Evolutionary conservation across 2,888 invertebrate genomes (phyloP).

Genomic region (Tetragonula carbonaria): DNA sequence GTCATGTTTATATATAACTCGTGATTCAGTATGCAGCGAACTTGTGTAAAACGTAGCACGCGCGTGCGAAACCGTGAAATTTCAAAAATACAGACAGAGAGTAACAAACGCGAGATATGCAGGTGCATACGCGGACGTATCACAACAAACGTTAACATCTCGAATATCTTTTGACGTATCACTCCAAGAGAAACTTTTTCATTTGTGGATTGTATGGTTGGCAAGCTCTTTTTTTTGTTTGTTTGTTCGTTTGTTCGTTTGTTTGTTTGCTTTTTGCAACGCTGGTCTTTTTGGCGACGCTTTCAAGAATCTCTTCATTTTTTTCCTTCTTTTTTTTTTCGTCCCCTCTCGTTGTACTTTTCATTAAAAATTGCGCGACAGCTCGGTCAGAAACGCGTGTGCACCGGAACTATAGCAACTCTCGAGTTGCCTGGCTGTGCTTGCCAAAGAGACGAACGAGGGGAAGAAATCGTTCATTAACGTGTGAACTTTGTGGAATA

Average conservation of each 20-base stretch:
- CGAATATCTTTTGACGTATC: conserved; percentile 1
- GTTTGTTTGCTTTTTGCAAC: not conserved
- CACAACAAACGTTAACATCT: not conserved
- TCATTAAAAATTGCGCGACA: conserved; percentile 15
- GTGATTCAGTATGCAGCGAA: no score
- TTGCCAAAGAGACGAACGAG: not conserved
- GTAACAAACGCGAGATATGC: not conserved
- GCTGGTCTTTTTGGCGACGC: not conserved
- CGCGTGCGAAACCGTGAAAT: not conserved
- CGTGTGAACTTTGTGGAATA: not conserved
- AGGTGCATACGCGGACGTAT: not conserved
- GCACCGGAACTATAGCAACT: not conserved
- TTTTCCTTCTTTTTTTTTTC: not conserved
- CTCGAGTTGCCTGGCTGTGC: not conserved
- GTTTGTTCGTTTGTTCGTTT: not conserved
- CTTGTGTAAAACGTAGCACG: not conserved
- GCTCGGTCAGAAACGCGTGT: not conserved
- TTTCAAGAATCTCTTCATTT: conserved; percentile 9
- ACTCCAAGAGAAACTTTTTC: conserved; percentile 9
- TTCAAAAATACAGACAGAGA: not conserved
- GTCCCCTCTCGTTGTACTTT: not conserved
- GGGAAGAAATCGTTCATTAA: conserved; percentile 16
- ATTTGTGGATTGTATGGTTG: conserved; percentile 11
- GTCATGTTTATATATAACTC: no score
- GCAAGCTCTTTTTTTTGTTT: not conserved